Evolutionary conservation across 1,140 invertebrate genomes (phyloP).

Genomic region (Thaumetopoea pityocampa): DNA sequence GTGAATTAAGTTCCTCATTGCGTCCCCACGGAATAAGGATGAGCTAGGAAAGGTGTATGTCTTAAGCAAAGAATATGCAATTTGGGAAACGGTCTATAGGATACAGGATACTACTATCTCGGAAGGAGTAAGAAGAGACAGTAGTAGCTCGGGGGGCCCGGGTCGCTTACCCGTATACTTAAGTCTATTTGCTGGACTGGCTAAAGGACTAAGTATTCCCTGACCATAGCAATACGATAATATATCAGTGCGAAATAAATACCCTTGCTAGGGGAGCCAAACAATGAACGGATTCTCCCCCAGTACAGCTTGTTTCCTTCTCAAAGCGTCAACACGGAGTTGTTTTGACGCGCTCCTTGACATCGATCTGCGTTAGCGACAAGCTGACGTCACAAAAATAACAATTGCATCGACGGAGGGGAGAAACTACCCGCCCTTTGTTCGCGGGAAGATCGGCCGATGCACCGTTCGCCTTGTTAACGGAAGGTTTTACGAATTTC

Average conservation of each 20-base stretch:
- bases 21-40: no score
- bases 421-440: slow-evolving; percentile 35
- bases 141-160: no score
- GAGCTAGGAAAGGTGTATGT: no score
- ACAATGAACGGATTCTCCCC: slow-evolving; percentile 7
- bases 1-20: no score
- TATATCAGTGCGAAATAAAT: neutral
- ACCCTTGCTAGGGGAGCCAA: slow-evolving; percentile 7
- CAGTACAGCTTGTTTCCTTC: slow-evolving; percentile 6
- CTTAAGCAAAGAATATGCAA: no score
- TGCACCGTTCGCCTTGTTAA: slow-evolving; percentile 37
- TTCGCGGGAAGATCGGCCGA: slow-evolving; percentile 42
- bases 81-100: no score
- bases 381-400: slow-evolving; percentile 40
- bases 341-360: slow-evolving; percentile 17
- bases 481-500: slow-evolving; percentile 36
- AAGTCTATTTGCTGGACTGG: no score
- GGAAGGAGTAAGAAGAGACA: no score
- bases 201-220: no score
- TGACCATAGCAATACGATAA: no score
- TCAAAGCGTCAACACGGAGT: slow-evolving; percentile 11
- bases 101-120: no score
- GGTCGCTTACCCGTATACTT: no score
- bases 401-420: slow-evolving; percentile 52
- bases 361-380: slow-evolving; percentile 30